These are phyloP conservation scores for Chymomyza fuscimana DNA, from an alignment of 2,888 invertebrate genomes.

Conservation along the genomic window DNA sequence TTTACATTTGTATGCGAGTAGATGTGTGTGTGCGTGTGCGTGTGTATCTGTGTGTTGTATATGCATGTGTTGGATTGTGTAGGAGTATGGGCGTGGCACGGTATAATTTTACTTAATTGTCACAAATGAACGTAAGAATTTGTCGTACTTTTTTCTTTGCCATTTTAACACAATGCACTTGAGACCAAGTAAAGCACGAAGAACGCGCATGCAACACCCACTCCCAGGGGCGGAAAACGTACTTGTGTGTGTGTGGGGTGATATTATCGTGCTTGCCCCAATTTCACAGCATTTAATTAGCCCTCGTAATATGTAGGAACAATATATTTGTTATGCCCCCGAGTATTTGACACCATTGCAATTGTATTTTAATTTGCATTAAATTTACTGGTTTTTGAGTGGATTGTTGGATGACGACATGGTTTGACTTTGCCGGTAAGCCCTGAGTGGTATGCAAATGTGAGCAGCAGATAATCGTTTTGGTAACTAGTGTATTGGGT, in stretches of 20 bases:
- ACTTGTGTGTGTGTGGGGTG: constrained; percentile 19
- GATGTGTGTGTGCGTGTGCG: neutral
- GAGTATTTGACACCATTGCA: constrained; percentile 54
- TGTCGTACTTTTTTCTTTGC: constrained; percentile 44
- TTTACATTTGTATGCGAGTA: neutral
- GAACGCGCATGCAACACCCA: neutral
- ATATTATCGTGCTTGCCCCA: constrained; percentile 68
- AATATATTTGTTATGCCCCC: constrained; percentile 59
- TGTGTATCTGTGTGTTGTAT: constrained; percentile 10
- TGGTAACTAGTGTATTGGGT: neutral
- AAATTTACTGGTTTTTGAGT: constrained; percentile 56
- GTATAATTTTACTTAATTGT: constrained; percentile 64
- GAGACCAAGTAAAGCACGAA: constrained; percentile 23
- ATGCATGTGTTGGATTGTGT: constrained; percentile 25
- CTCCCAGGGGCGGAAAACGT: constrained; percentile 18
- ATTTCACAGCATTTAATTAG: constrained; percentile 65
- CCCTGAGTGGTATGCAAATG: constrained; percentile 1
- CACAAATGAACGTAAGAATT: constrained; percentile 58
- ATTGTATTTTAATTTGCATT: constrained; percentile 62
- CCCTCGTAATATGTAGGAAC: constrained; percentile 57
- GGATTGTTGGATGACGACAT: constrained; percentile 37
- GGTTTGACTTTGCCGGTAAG: constrained; percentile 21
- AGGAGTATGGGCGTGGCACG: constrained; percentile 23
- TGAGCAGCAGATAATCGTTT: neutral
- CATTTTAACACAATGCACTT: constrained; percentile 41